Conservation (phyloP, 2,797 vertebrate species). For the Microchirus variegatus region DNA sequence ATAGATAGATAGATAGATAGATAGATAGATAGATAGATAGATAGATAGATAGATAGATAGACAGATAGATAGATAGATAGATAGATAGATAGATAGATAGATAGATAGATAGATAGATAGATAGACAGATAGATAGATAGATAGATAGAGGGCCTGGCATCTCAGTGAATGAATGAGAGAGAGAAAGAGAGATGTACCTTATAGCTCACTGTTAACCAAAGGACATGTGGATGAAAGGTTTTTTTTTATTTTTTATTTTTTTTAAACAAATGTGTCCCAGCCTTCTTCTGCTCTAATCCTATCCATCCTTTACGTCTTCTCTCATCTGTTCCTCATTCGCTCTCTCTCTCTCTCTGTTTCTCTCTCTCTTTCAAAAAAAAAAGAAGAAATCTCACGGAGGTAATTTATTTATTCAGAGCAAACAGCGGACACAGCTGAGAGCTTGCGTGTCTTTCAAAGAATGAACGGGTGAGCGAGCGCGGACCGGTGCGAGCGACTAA, state of each 20-base stretch:
- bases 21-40: too few relatives aligned
- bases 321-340: slow-evolving; percentile 28
- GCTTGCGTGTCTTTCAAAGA: slow-evolving; percentile 22
- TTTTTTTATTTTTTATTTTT: slow-evolving; percentile 2
- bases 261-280: slow-evolving; percentile 36
- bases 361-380: slow-evolving; percentile 38
- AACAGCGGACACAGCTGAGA: slow-evolving; percentile 51
- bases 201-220: slow-evolving; percentile 62
- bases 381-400: slow-evolving; percentile 40
- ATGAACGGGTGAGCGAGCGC: slow-evolving; percentile 46
- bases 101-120: too few relatives aligned
- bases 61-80: too few relatives aligned
- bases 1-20: too few relatives aligned
- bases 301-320: slow-evolving; percentile 53
- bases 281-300: slow-evolving; percentile 50
- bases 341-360: neutral
- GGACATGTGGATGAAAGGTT: slow-evolving; percentile 46
- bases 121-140: too few relatives aligned
- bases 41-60: too few relatives aligned
- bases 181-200: slow-evolving; percentile 17
- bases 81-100: too few relatives aligned
- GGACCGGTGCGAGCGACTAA: slow-evolving; percentile 51
- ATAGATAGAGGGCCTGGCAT: too few relatives aligned
- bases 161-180: neutral
- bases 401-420: slow-evolving; percentile 64